These are phyloP conservation scores for Guaruba guarouba DNA, from an alignment of 2,113 vertebrate genomes.

Conservation along the genomic window DNA sequence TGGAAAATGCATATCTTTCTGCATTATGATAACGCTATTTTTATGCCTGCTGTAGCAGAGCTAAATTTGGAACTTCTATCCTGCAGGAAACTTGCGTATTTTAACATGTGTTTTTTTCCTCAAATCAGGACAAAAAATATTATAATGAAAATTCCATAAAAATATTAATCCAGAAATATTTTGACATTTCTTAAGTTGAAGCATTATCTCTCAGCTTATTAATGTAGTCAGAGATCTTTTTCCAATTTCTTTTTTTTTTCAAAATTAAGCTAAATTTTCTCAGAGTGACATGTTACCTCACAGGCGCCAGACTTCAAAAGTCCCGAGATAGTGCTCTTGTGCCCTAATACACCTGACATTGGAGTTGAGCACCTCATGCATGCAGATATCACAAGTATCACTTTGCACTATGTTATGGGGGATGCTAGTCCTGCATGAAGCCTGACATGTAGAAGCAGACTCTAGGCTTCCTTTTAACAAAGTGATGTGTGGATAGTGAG, in stretches of 20 bases:
- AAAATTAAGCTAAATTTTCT: not conserved
- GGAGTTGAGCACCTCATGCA: not conserved
- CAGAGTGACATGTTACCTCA: not conserved
- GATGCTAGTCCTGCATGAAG: not conserved
- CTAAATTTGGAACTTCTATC: constrained; percentile 28
- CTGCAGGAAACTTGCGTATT: not conserved
- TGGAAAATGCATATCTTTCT: not conserved
- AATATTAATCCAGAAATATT: not conserved
- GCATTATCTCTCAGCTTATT: not conserved
- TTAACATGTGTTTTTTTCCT: not conserved
- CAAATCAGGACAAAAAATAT: not conserved
- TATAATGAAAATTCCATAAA: constrained; percentile 33
- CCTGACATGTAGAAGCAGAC: not conserved
- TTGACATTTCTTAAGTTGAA: not conserved
- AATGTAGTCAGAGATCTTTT: not conserved
- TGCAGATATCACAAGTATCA: too few relatives aligned
- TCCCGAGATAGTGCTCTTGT: not conserved
- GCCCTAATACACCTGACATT: not conserved
- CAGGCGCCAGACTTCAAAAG: not conserved
- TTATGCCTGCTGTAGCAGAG: not conserved
- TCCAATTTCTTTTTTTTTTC: not conserved
- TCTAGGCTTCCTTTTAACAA: not conserved
- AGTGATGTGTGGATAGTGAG: fast-evolving
- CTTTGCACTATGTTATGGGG: not conserved
- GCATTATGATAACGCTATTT: not conserved